Base-by-base conservation (phyloP, 1,140 invertebrate genomes). In the Heliothis subflexa region DNA sequence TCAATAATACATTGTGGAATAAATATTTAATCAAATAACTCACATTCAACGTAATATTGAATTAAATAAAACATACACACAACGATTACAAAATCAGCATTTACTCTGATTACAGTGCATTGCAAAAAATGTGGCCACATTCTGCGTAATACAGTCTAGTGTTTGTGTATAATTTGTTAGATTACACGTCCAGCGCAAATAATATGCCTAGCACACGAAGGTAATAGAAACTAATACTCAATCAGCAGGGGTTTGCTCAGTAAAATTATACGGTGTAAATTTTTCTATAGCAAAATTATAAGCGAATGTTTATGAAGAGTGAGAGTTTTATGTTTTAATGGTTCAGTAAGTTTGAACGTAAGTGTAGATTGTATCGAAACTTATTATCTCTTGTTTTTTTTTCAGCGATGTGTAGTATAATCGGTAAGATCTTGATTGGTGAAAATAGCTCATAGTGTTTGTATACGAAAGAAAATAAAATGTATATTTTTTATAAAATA, bases 221-320 rank as follows among this genome's bases (percentile, higher is more conserved):
- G 71, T 73, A 73, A 73, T 73, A 73, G 71, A 73, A 73, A 59
- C 16, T 73, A 61, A 73, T 73, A 55, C n/a, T 7, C 40, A 49
- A 55, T 40, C 71, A 59, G 54, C 25, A 14, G 64, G 18, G 47
- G 55, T 40, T 40, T 40, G 18, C 55, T n/a, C 9, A 49, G 40
- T 73, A 49, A 61, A 73, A 73, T 73, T 73, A 59, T 73, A 73
- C n/a, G 45, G 28, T 16, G 49, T 40, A 33, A 73, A 47, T 73
- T 59, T 73, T 73, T 59, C 40, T 47, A 9, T 1, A 28, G 47
- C 11, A 9, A 33, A 33, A 52, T 52, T 73, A 57, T 28, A 59
- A 10, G 50, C 18, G 28, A 25, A 64, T 2, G 12, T 0, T 13
- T 61, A 3, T 18, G 14, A 11, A 13, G 21, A 16, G 28, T 62